A percentile compares a stretch with the other conserved stretches of the same genome.
Evolutionary conservation across 2,888 invertebrate genomes (phyloP).

Genomic region (Sphinx pinastri): DNA sequence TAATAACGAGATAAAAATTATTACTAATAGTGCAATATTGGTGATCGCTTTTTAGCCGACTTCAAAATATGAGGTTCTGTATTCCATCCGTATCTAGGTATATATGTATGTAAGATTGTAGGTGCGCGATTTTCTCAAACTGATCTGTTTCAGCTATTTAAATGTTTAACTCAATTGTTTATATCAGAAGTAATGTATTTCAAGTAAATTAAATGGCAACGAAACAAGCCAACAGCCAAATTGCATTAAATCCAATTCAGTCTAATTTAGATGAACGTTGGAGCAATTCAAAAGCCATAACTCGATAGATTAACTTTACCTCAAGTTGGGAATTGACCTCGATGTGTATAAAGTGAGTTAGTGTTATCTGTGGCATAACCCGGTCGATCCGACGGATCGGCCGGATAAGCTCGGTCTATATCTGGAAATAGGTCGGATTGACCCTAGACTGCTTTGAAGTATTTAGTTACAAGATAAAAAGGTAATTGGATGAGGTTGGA

Average conservation of each 20-base stretch:
- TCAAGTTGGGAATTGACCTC: conserved; percentile 24
- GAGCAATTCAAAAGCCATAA: conserved; percentile 6
- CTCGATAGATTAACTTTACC: conserved; percentile 22
- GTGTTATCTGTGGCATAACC: conserved; percentile 28
- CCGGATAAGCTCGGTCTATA: conserved; percentile 34
- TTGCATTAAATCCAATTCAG: conserved; percentile 13
- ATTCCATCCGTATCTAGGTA: too few relatives aligned
- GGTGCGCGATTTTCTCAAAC: too few relatives aligned
- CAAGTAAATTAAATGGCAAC: not conserved
- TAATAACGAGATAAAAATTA: too few relatives aligned
- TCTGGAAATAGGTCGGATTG: conserved; percentile 31
- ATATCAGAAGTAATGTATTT: too few relatives aligned
- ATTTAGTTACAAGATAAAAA: not conserved
- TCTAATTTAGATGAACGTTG: conserved; percentile 17
- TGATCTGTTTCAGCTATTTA: too few relatives aligned
- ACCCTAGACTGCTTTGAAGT: not conserved
- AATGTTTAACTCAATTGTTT: too few relatives aligned
- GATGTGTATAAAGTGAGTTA: conserved; percentile 20
- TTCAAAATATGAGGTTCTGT: too few relatives aligned
- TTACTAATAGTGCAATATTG: too few relatives aligned
- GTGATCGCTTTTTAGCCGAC: too few relatives aligned
- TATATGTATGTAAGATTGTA: too few relatives aligned
- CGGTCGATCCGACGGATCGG: conserved; percentile 30
- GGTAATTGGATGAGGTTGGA: not conserved
- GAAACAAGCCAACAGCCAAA: too few relatives aligned